Evolutionary conservation across 1,140 invertebrate genomes (phyloP).

Genomic region (Achroia grisella): DNA sequence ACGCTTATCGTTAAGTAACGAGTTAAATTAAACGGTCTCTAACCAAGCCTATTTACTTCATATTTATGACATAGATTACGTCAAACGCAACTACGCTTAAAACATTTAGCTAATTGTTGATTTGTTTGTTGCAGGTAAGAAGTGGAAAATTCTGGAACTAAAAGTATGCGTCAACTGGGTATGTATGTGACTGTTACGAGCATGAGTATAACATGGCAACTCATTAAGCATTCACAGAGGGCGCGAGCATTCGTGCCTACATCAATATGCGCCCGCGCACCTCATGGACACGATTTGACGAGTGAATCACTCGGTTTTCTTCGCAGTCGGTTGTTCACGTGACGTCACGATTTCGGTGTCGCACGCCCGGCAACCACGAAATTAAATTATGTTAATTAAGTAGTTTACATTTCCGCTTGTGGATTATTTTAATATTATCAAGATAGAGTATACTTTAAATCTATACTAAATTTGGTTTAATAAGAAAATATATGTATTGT

Average conservation of each 20-base stretch:
- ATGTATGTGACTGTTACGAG: slow-evolving; percentile 8
- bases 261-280: slow-evolving; percentile 65
- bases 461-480: no score
- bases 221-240: slow-evolving; percentile 37
- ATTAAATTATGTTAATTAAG: slow-evolving; percentile 42
- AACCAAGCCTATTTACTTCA: not conserved
- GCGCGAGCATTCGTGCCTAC: slow-evolving; percentile 22
- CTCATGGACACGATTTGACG: slow-evolving; percentile 52
- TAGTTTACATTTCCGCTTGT: slow-evolving; percentile 35
- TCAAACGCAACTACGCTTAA: not conserved
- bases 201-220: slow-evolving; percentile 26
- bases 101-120: not conserved
- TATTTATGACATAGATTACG: not conserved
- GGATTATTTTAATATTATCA: no score
- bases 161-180: slow-evolving; percentile 12
- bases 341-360: slow-evolving; percentile 62
- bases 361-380: slow-evolving; percentile 48
- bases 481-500: no score
- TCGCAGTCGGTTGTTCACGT: slow-evolving; percentile 40
- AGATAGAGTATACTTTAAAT: no score
- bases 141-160: slow-evolving; percentile 15
- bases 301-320: slow-evolving; percentile 56
- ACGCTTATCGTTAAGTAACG: slow-evolving; percentile 2
- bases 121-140: slow-evolving; percentile 44
- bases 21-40: not conserved